Base-by-base conservation (phyloP, 2,888 invertebrate genomes). In the Leptinotarsa rubiginosa region DNA sequence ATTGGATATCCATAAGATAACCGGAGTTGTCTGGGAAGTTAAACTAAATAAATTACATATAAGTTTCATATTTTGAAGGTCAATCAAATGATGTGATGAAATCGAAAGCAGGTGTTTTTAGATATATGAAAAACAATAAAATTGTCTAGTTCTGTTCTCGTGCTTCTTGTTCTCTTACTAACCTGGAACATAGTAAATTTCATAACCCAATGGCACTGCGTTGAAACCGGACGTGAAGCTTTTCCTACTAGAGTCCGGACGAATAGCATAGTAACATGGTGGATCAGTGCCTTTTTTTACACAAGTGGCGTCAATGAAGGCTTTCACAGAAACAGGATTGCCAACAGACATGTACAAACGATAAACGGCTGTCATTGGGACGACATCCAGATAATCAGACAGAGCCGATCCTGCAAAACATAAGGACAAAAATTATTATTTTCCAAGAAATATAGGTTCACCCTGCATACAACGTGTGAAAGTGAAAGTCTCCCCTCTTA, bases 281-380 rank as follows among this genome's bases (percentile, higher is more conserved):
- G 80, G 80, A 10, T 78, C 65, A 52, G 80, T 77, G 1, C 74
- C 76, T 75, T 78, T 77, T 70, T 76, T 79, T 10, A 74, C 69
- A 67, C 81, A 83, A 50, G 81, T 80, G 10, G 72, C 65, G 47
- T 80, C 79, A 25, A 86, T 72, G 68, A 86, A 84, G 7, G 74
- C 73, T 59, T 78, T 75, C 1, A 83, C 83, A 12, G 84, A 78
- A 70, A 83, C 84, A 0, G 84, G 84, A 74, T 85, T 84, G 16
- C 85, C 86, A 10, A 86, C 65, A 67, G 75, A 77, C 70, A 79
- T 69, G 75, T 85, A 86, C n/a, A 85, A 73, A 0, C 74, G 62
- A 69, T 85, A 85, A 15, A 86, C 81, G 4, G 75, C 67, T 52
- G 80, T 77, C 18, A 86, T 81, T 15, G 86, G 84, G 7, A 83